Base-by-base conservation (phyloP, 1,140 invertebrate species). In the Drosophila kepulauana region DNA sequence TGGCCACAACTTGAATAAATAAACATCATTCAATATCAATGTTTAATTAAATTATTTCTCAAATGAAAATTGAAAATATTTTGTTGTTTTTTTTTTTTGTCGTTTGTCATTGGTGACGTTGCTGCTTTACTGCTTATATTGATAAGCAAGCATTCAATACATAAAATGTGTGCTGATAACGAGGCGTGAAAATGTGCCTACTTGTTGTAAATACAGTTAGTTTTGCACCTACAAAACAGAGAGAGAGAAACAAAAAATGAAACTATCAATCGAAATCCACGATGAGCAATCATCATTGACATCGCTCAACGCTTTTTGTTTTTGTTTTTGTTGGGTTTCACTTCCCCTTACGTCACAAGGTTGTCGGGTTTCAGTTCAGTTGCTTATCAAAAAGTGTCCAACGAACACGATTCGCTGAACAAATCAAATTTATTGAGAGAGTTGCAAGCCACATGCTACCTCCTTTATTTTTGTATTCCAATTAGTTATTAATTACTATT, bases 11-110 rank as follows among this genome's bases (percentile, higher is more conserved):
- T 49, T 13, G 45, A 65, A 61, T 68, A 75, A 81, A 75, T 68
- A 85, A 67, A 81, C 58, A 81, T 62, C 62, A 68, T 70, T 49
- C 69, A 54, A 73, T 86, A 86, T 81, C 82, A 49, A 46, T 71
- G 63, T 85, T 87, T 82, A 86, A 86, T 86, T 87, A 87, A 86
- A 1, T 48, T 49, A 25, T 25, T 46, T 45, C 51, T 62, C 58
- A 35, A 62, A 41, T 54, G 48, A 4, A 57, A 41, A 57, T 41
- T 57, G 35, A 57, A 57, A 54, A 52, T 30, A 30, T 5, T 30
- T 25, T 25, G 20, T 25, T 25, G 20, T 25, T 25, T 25, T 25
- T 20, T 1, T 20, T 25, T 28, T 3, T 7, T 30, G n/a, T 54
- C 48, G 51, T 35, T 35, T 35, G 5, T 8, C 28, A 54, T 54